phyloP scores from a whole-genome alignment of 2,113 vertebrate species.

The Callorhinus ursinus region DNA sequence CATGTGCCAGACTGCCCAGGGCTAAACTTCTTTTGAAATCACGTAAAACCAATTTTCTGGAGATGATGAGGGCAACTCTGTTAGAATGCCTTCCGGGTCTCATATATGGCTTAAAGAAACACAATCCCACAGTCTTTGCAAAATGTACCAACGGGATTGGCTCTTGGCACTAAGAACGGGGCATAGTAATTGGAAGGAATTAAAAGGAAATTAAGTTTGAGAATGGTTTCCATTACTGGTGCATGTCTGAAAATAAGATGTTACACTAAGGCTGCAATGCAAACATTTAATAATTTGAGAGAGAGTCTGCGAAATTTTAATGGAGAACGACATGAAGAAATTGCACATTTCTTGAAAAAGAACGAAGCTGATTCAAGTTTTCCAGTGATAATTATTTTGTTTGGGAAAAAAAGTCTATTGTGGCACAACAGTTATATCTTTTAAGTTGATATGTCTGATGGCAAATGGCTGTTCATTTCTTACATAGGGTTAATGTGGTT shows the following conservation, averaged over 20 bases:
- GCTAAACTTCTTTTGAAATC: slow-evolving; percentile 43
- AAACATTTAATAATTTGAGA: slow-evolving; percentile 22
- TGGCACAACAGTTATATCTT: neutral
- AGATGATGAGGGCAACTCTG: neutral
- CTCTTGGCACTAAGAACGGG: slow-evolving; percentile 27
- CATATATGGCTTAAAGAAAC: slow-evolving; percentile 18
- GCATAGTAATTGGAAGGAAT: slow-evolving; percentile 42
- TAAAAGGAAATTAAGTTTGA: slow-evolving; percentile 61
- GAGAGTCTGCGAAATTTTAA: slow-evolving; percentile 9
- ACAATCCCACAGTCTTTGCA: neutral
- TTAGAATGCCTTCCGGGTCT: slow-evolving; percentile 38
- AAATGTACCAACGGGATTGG: neutral
- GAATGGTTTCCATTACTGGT: slow-evolving; percentile 46
- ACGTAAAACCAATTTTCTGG: slow-evolving; percentile 16
- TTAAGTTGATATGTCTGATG: neutral
- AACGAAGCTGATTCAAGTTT: slow-evolving; percentile 15
- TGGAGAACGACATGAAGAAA: slow-evolving; percentile 29
- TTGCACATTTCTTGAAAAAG: slow-evolving; percentile 43
- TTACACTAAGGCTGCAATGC: slow-evolving; percentile 16
- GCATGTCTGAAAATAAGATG: slow-evolving; percentile 41
- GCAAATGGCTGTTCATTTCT: neutral
- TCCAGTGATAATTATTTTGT: neutral
- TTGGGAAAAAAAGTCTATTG: neutral
- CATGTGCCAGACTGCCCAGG: neutral
- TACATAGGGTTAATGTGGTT: neutral